These are phyloP conservation scores for Panopea generosa DNA, from an alignment of 2,888 invertebrate species.

Conservation along the genomic window DNA sequence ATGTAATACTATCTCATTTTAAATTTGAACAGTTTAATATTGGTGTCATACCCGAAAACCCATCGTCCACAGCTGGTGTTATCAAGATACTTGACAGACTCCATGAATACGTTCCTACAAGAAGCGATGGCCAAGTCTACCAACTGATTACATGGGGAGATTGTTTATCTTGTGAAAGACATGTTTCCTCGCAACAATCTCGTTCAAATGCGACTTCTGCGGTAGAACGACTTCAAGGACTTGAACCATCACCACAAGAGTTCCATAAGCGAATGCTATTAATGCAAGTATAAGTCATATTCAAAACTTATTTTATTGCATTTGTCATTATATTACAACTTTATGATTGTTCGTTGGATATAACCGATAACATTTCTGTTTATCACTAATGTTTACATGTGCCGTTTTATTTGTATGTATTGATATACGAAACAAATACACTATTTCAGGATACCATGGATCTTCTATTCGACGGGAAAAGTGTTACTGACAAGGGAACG, in stretches of 20 bases:
- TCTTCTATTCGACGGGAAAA: constrained; percentile 31
- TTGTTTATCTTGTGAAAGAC: constrained; percentile 56
- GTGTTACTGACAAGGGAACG: constrained; percentile 55
- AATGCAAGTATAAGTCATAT: constrained; percentile 54
- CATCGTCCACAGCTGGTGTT: constrained; percentile 51
- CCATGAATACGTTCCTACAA: constrained; percentile 54
- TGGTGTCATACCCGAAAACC: constrained; percentile 51
- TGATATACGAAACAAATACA: background rate
- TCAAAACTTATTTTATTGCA: too few species aligned
- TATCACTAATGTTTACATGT: background rate
- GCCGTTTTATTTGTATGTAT: background rate
- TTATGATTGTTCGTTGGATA: too few species aligned
- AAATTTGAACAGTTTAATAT: constrained; percentile 43
- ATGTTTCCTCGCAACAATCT: constrained; percentile 46
- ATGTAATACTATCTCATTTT: background rate
- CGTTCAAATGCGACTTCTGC: constrained; percentile 26
- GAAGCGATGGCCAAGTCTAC: constrained; percentile 8
- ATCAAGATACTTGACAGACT: constrained; percentile 54
- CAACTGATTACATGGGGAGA: constrained; percentile 35
- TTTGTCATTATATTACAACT: too few species aligned
- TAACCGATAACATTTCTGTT: too few species aligned
- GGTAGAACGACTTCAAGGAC: constrained; percentile 30
- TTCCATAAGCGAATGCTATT: constrained; percentile 59
- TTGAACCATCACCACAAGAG: constrained; percentile 54
- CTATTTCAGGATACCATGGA: constrained; percentile 50